These are phyloP conservation scores for Smithornis capensis DNA, from an alignment of 2,113 vertebrate species.

Conservation along the genomic window DNA sequence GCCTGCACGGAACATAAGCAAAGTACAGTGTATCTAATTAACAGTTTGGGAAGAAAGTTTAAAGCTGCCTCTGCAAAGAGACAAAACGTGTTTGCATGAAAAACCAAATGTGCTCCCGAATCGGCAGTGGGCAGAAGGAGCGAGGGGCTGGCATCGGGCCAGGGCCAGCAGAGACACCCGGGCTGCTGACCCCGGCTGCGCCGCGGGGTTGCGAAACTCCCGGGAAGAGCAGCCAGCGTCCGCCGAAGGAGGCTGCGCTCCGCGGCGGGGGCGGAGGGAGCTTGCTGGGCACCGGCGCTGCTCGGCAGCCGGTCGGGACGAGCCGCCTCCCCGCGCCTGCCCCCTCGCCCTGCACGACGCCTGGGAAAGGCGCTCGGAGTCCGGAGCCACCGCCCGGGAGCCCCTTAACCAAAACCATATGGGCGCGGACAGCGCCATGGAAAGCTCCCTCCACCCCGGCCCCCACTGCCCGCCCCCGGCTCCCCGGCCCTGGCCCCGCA, in stretches of 20 bases:
- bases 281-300: background rate
- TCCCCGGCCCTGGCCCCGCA: background rate
- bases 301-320: background rate
- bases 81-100: background rate
- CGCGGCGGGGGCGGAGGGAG: background rate
- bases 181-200: background rate
- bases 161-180: background rate
- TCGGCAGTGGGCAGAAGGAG: background rate
- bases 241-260: background rate
- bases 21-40: background rate
- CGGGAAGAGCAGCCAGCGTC: background rate
- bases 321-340: background rate
- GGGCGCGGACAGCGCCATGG: background rate
- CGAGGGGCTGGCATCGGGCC: background rate
- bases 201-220: background rate
- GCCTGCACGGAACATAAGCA: background rate
- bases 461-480: background rate
- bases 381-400: background rate
- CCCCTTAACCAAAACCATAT: conserved; percentile 47
- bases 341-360: background rate
- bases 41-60: conserved; percentile 47
- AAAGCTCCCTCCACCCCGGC: background rate
- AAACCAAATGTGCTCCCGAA: background rate
- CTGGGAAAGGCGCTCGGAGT: background rate
- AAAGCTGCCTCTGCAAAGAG: background rate